These are phyloP conservation scores for Lochmaea capreae DNA, from an alignment of 2,888 invertebrate genomes.

Conservation along the genomic window DNA sequence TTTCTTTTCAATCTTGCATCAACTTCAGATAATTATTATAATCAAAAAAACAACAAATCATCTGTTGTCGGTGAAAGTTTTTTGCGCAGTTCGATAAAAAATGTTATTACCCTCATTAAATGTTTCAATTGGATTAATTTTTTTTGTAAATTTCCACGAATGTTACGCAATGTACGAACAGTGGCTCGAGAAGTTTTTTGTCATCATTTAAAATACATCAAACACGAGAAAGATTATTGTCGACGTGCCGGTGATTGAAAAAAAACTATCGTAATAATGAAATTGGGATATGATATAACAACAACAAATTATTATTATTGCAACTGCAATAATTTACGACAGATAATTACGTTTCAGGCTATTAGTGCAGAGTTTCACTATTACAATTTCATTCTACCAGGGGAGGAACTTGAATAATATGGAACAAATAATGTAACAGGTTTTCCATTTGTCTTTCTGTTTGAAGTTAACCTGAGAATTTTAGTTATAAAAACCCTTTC, in stretches of 20 bases:
- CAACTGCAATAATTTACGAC: background rate
- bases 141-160: too few species aligned
- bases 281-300: conserved; percentile 7
- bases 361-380: background rate
- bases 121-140: too few species aligned
- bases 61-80: too few species aligned
- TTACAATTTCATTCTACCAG: background rate
- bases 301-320: background rate
- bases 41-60: too few species aligned
- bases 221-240: background rate
- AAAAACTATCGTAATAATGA: background rate
- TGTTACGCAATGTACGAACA: too few species aligned
- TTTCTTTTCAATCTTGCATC: too few species aligned
- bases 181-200: background rate
- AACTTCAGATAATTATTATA: too few species aligned
- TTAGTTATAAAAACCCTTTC: background rate
- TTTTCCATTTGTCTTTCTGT: too few species aligned
- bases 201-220: background rate
- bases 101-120: too few species aligned
- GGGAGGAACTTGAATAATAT: background rate
- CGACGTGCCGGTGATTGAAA: background rate
- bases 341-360: background rate
- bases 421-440: background rate
- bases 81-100: too few species aligned
- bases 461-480: too few species aligned